Evolutionary conservation across 2,797 vertebrate genomes (phyloP).

Genomic region (Agapornis canus): DNA sequence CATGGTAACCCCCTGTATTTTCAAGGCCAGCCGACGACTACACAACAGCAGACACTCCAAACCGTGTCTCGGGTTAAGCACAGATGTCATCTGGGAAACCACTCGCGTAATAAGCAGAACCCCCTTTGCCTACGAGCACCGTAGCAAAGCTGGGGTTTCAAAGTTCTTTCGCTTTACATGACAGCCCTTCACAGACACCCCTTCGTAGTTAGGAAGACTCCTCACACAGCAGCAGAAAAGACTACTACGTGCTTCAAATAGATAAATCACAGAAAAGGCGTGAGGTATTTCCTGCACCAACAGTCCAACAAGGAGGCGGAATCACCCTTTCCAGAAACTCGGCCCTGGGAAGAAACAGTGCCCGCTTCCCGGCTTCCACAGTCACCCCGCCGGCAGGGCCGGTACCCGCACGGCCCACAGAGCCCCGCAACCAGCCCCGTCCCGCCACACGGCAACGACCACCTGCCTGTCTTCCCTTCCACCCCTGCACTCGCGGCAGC

Average conservation of each 20-base stretch:
- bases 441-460: not conserved
- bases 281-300: not conserved
- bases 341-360: not conserved
- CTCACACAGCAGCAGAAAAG: not conserved
- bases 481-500: not conserved
- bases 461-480: not conserved
- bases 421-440: not conserved
- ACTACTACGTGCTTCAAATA: not conserved
- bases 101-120: not conserved
- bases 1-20: fast-evolving
- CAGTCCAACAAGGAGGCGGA: fast-evolving
- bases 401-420: not conserved
- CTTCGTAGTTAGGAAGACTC: too few species aligned
- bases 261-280: too few species aligned
- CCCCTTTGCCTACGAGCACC: not conserved
- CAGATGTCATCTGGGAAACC: not conserved
- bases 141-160: not conserved
- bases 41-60: fast-evolving
- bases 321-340: not conserved
- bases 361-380: not conserved
- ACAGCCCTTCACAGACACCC: not conserved
- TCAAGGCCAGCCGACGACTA: not conserved
- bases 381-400: not conserved
- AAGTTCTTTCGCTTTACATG: fast-evolving
- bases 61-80: fast-evolving